These are phyloP conservation scores for Distichodus sexfasciatus DNA, from an alignment of 2,797 vertebrate species.

Conservation along the genomic window DNA sequence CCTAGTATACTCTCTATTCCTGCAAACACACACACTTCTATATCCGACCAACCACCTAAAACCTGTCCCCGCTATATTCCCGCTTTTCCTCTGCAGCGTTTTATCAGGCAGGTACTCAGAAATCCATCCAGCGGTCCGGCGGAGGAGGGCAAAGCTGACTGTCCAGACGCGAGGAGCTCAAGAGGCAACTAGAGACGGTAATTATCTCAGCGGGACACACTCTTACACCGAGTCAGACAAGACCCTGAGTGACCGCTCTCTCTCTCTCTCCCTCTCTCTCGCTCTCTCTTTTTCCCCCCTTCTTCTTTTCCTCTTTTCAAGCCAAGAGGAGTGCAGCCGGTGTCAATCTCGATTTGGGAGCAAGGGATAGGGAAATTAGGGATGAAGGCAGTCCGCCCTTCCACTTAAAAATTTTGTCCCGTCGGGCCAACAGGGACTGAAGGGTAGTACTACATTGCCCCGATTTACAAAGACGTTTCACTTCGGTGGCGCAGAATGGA, in stretches of 20 bases:
- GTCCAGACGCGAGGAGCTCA: slow-evolving; percentile 15
- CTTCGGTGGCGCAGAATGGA: no score
- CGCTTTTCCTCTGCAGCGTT: background rate
- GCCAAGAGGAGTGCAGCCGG: slow-evolving; percentile 24
- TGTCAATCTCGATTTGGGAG: slow-evolving; percentile 36
- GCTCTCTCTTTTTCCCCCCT: slow-evolving; percentile 34
- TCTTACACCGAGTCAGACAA: slow-evolving; percentile 47
- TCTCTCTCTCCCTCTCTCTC: background rate
- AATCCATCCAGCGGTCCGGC: slow-evolving; percentile 10
- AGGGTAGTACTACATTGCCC: no score
- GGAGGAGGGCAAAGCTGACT: slow-evolving; percentile 6
- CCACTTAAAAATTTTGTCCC: background rate
- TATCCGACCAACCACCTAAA: no score
- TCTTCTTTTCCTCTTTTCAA: slow-evolving; percentile 39
- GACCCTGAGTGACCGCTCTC: slow-evolving; percentile 27
- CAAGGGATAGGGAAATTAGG: slow-evolving; percentile 36
- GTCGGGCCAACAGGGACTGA: no score
- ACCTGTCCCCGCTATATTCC: no score
- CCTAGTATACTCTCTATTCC: no score
- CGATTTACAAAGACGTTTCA: no score
- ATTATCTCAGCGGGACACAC: slow-evolving; percentile 63
- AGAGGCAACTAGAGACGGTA: slow-evolving; percentile 54
- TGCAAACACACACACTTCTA: no score
- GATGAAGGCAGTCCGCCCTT: background rate
- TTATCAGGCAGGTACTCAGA: slow-evolving; percentile 12